Evolutionary conservation across 2,888 invertebrate genomes (phyloP).

Genomic region (Augiades crinisus): DNA sequence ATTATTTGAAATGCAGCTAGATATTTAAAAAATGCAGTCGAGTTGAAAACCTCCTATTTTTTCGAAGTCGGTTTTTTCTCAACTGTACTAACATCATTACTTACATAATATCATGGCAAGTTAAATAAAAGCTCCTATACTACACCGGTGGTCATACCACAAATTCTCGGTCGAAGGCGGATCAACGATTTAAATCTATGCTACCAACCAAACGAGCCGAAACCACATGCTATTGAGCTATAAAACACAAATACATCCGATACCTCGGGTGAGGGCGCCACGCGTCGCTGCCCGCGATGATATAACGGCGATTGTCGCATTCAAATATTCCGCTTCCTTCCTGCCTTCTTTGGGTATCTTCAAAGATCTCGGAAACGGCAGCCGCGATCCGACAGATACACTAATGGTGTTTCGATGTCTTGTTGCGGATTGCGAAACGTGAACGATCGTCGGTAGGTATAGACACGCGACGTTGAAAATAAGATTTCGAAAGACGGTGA

Average conservation of each 20-base stretch:
- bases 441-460: too few relatives aligned
- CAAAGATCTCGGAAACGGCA: constrained; percentile 23
- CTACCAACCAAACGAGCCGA: constrained; percentile 18
- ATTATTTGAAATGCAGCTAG: too few relatives aligned
- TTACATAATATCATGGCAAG: too few relatives aligned
- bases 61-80: too few relatives aligned
- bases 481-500: too few relatives aligned
- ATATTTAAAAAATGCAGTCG: too few relatives aligned
- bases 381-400: constrained; percentile 30
- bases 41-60: too few relatives aligned
- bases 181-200: constrained; percentile 14
- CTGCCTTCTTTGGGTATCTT: constrained; percentile 49
- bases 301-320: constrained; percentile 57
- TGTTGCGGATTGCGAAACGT: not conserved
- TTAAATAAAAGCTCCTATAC: too few relatives aligned
- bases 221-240: constrained; percentile 29
- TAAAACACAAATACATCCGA: constrained; percentile 32
- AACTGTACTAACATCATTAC: too few relatives aligned
- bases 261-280: constrained; percentile 43
- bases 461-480: too few relatives aligned
- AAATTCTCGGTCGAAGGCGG: too few relatives aligned
- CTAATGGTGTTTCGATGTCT: constrained; percentile 39
- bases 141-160: too few relatives aligned
- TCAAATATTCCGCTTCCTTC: constrained; percentile 64
- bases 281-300: constrained; percentile 48